Percentiles rank a stretch among this genome's conserved stretches.
phyloP scores from a whole-genome alignment of 2,113 vertebrate genomes.

The Pithys albifrons region DNA sequence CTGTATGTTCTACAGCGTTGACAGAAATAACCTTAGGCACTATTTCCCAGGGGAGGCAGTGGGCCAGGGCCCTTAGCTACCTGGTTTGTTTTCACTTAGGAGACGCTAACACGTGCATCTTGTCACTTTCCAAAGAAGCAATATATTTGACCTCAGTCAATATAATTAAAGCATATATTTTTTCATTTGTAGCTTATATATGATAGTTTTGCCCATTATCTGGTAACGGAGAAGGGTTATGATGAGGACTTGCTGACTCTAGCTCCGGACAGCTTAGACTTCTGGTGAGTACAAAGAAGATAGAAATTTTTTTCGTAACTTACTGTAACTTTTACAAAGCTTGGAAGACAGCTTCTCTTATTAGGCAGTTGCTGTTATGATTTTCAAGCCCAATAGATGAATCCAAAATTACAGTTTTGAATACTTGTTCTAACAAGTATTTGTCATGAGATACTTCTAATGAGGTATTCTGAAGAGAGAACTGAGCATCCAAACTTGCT shows the following conservation, averaged over 20 bases:
- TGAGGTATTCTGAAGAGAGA: rapidly evolving
- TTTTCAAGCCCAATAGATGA: background rate
- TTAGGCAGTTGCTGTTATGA: background rate
- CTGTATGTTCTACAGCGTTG: background rate
- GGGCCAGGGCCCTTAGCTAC: background rate
- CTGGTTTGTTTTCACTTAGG: background rate
- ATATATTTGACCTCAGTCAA: background rate
- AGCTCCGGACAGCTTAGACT: conserved; percentile 87
- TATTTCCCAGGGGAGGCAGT: background rate
- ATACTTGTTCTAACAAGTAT: background rate
- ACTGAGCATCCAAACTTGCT: background rate
- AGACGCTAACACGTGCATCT: background rate
- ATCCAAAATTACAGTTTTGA: background rate
- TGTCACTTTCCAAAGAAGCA: background rate
- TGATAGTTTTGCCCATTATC: conserved; percentile 89
- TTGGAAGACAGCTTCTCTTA: background rate
- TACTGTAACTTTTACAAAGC: background rate
- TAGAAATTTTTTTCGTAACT: background rate
- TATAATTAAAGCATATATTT: background rate
- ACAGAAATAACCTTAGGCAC: background rate
- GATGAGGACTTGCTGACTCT: conserved; percentile 86
- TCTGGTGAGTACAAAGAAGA: conserved; percentile 83
- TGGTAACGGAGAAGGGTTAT: conserved; percentile 90
- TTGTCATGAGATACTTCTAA: background rate
- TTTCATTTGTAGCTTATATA: conserved; percentile 87